Evolutionary conservation across 2,113 vertebrate genomes (phyloP).

Genomic region (Sprattus sprattus): DNA sequence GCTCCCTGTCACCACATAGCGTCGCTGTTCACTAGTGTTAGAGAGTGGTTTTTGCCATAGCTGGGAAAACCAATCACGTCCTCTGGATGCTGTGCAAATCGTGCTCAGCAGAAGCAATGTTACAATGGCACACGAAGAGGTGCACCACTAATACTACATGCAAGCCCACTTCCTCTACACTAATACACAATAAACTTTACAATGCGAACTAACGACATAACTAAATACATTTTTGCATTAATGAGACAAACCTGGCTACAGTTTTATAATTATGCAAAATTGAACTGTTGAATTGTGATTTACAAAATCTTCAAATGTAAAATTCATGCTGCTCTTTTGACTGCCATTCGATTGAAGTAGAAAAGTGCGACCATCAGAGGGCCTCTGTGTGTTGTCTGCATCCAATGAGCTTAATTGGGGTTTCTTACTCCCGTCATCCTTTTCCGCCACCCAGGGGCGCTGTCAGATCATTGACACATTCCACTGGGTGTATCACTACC

Average conservation of each 20-base stretch:
- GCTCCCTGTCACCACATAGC: constrained; percentile 50
- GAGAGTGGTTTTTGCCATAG: neutral
- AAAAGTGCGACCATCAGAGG: too few relatives aligned
- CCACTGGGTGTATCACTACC: neutral
- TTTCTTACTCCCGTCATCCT: neutral
- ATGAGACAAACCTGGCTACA: neutral
- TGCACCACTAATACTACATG: neutral
- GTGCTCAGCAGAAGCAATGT: neutral
- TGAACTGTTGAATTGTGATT: too few relatives aligned
- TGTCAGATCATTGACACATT: constrained; percentile 39
- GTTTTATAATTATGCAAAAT: neutral
- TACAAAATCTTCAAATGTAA: too few relatives aligned
- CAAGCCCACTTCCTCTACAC: neutral
- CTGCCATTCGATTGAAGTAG: too few relatives aligned
- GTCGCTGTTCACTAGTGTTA: constrained; percentile 58
- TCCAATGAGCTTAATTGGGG: neutral
- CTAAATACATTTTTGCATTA: neutral
- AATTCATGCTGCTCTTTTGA: too few relatives aligned
- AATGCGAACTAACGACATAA: neutral
- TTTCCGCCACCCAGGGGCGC: constrained; percentile 48
- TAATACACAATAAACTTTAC: neutral
- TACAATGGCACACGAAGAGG: neutral
- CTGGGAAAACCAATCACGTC: neutral
- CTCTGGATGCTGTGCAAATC: neutral
- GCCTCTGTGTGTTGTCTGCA: too few relatives aligned